These are phyloP conservation scores for Pantherophis vulpinus DNA, from an alignment of 2,797 vertebrate species.

Conservation along the genomic window DNA sequence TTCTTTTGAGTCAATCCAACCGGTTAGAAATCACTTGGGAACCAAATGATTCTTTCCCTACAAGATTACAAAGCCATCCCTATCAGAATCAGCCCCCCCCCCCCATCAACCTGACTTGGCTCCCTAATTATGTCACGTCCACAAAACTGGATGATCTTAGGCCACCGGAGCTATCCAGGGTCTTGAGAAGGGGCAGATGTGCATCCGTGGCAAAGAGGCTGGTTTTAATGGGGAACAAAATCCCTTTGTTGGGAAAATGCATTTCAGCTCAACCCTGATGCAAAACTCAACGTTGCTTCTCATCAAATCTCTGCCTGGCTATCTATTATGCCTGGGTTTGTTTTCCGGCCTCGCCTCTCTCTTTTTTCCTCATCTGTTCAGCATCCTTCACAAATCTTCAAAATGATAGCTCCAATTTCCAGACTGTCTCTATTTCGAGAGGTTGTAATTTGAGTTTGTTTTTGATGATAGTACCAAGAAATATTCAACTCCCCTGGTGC, in stretches of 20 bases:
- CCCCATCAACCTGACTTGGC: neutral
- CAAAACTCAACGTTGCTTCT: neutral
- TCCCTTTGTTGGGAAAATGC: neutral
- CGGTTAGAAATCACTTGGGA: too few species aligned
- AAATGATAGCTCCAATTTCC: slow-evolving; percentile 4
- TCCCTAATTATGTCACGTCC: neutral
- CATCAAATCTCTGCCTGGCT: neutral
- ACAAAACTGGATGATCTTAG: too few species aligned
- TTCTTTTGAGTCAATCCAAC: neutral
- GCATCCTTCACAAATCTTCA: slow-evolving; percentile 1
- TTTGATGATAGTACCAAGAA: neutral
- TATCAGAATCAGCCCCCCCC: neutral
- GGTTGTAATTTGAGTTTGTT: neutral
- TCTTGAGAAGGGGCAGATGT: neutral
- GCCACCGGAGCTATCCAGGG: neutral
- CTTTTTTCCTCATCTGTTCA: neutral
- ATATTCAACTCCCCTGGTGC: too few species aligned
- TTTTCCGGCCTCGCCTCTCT: neutral
- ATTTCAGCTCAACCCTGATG: neutral
- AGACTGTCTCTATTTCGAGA: slow-evolving; percentile 1
- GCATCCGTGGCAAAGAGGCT: too few species aligned
- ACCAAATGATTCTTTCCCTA: neutral
- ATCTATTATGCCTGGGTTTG: neutral
- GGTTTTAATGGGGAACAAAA: neutral
- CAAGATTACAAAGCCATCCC: neutral